Evolutionary conservation across 2,113 vertebrate genomes (phyloP).

Genomic region (Microcebus jonahi): DNA sequence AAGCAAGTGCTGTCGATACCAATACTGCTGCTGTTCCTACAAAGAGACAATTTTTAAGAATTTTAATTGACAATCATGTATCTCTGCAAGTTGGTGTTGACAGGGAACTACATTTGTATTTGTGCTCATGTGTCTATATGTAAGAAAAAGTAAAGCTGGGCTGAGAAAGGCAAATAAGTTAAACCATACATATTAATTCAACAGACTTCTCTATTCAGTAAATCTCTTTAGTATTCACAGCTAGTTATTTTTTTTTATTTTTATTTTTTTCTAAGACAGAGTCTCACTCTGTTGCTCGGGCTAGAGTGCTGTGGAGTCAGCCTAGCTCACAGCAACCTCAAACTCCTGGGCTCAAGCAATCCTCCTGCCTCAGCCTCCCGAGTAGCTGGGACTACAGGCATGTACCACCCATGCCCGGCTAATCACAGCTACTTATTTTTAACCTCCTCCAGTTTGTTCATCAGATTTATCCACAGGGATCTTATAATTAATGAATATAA

Average conservation of each 20-base stretch:
- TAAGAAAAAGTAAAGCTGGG: conserved; percentile 43
- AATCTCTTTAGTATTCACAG: conserved; percentile 9
- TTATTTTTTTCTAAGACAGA: too few species aligned
- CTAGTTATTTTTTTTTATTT: neutral
- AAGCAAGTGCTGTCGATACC: conserved; percentile 97
- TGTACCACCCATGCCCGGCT: too few species aligned
- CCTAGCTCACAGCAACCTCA: too few species aligned
- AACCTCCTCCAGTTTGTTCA: neutral
- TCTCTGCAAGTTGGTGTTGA: conserved; percentile 9
- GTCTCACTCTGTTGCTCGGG: too few species aligned
- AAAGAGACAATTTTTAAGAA: conserved; percentile 71
- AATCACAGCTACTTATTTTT: conserved; percentile 17
- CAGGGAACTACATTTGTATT: neutral
- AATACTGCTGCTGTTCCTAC: conserved; percentile 96
- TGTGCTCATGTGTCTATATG: neutral
- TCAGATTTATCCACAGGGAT: neutral
- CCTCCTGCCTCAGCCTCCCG: too few species aligned
- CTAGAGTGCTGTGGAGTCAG: too few species aligned
- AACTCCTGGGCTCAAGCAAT: too few species aligned
- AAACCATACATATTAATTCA: neutral
- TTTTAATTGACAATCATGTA: neutral
- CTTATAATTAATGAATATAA: neutral
- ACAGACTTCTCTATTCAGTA: neutral
- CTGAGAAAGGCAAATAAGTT: conserved; percentile 20
- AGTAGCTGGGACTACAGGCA: too few species aligned